Percentiles rank a stretch among this genome's conserved stretches.
phyloP scores from a whole-genome alignment of 2,888 invertebrate genomes.

The Pilophorus perplexus region DNA sequence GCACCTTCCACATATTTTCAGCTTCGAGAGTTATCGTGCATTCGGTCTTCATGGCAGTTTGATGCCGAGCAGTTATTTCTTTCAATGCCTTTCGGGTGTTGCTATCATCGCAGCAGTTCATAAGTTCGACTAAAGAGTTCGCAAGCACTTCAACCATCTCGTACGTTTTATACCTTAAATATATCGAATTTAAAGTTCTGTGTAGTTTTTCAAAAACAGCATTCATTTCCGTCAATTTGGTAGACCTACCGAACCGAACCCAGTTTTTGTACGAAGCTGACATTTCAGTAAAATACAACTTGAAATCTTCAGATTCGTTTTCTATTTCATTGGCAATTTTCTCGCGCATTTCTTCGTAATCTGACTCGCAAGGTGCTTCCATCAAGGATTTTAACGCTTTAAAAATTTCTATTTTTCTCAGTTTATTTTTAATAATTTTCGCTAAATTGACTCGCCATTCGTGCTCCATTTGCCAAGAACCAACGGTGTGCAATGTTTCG shows the following conservation, averaged over 20 bases:
- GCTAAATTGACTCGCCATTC: background rate
- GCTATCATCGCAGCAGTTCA: background rate
- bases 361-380: background rate
- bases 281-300: background rate
- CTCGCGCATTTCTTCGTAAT: background rate
- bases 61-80: background rate
- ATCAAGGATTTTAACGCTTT: background rate
- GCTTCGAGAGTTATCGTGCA: background rate
- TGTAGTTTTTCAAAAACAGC: conserved; percentile 2
- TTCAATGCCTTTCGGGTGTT: background rate
- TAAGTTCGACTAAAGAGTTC: no score
- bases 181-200: background rate
- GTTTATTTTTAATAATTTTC: background rate
- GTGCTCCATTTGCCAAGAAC: conserved; percentile 1
- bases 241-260: background rate
- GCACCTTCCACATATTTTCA: background rate
- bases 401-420: background rate
- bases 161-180: background rate
- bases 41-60: background rate
- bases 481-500: no score
- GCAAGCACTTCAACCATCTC: background rate
- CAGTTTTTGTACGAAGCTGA: background rate
- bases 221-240: background rate
- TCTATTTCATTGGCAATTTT: background rate
- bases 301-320: background rate